Evolutionary conservation across 2,113 vertebrate species (phyloP), one percentile per base, ranked within the genome.

Genomic region (Megalops atlanticus): DNA sequence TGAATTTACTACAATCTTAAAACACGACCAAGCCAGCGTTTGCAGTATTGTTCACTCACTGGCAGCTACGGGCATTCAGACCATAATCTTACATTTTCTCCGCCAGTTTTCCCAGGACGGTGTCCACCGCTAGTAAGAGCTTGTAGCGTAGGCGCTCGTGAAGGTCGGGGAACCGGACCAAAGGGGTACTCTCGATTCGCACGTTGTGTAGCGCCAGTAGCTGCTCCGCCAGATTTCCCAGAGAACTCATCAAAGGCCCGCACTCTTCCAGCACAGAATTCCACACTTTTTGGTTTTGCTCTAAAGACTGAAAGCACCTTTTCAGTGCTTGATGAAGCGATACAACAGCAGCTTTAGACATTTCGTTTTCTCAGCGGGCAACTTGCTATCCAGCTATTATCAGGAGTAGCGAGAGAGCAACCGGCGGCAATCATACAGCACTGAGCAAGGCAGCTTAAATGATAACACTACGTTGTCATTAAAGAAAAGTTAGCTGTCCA

Each of bases 211-310:
- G 85, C 0, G 96, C 95, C 45, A 86, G 88, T 40, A 93, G 83
- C 91, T 98, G 97, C 83, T 95, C 94, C 0, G 92, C 94, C 82
- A 97, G 83, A 80, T 96, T 97, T 74, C 94, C 84, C 18, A 97
- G 87, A 1, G 96, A 94, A 18, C 10, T 86, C 68, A 96, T 45
- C 0, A 96, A 87, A 1, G 95, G 89, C 0, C 10, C 76, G 82
- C 93, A 96, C 1, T 94, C 95, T 0, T 35, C 64, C 80, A 95
- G 24, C 0, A 87, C 81, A 16, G 36, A 45, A 43, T 31, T 76
- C 94, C 95, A 97, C 14, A 89, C 71, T n/a, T 33, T 83, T 6
- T 91, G 92, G 73, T 89, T 94, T 82, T 78, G 84, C 81, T 90
- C 87, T 68, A 94, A 73, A 21, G 18, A 81, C 0, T 87, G 86